Evolutionary conservation across 2,888 invertebrate genomes (phyloP).

Genomic region (Amphipoea oculea): DNA sequence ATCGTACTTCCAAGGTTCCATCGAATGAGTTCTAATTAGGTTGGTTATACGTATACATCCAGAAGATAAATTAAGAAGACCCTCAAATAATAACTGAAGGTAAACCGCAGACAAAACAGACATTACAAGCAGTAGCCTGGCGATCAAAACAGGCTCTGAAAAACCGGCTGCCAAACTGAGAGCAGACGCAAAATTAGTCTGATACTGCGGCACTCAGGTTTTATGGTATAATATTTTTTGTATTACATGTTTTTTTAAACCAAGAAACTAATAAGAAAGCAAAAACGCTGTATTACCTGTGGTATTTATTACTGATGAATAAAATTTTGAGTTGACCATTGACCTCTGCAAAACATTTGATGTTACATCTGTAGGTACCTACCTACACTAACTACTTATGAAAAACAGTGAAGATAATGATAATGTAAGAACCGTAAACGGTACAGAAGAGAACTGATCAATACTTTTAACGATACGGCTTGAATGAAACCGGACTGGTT

Average conservation of each 20-base stretch:
- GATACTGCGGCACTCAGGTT: conserved; percentile 3
- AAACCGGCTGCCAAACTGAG: conserved; percentile 62
- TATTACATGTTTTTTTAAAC: neutral
- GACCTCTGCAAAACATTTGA: neutral
- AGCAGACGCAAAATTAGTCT: conserved; percentile 23
- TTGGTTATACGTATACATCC: neutral
- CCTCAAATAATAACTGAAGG: conserved; percentile 33
- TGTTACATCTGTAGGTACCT: neutral
- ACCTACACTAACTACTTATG: neutral
- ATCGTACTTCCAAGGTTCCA: neutral
- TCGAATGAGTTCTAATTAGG: neutral
- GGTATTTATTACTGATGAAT: neutral
- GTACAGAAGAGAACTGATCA: conserved; percentile 21
- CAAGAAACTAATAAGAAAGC: neutral
- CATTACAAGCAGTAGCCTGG: conserved; percentile 10
- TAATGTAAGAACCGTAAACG: conserved; percentile 8
- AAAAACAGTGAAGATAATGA: neutral
- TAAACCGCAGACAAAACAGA: conserved; percentile 30
- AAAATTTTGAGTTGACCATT: neutral
- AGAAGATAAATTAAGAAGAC: neutral
- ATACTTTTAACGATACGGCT: conserved; percentile 16
- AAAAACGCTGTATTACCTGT: neutral
- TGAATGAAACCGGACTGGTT: conserved; percentile 9
- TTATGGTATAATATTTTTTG: neutral
- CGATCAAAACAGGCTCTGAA: conserved; percentile 58